Conservation (phyloP, 2,888 invertebrate species). For the Parthenolecanium corni region DNA sequence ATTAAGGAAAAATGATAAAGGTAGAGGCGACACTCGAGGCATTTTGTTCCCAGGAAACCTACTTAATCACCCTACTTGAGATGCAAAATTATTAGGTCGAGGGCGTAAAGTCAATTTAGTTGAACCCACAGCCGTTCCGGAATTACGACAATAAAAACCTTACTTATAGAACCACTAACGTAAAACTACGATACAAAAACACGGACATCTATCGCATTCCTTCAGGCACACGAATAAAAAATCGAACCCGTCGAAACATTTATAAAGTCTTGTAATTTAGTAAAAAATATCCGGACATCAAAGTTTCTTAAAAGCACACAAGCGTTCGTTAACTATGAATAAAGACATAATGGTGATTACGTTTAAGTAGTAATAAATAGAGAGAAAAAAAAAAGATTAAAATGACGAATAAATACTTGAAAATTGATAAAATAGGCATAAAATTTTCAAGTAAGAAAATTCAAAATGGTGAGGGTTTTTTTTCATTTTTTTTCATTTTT, state of each 20-base stretch:
- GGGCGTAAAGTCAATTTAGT: too few relatives aligned
- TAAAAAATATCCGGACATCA: constrained; percentile 5
- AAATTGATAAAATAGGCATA: not conserved
- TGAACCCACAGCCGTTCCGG: too few relatives aligned
- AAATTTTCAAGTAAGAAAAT: not conserved
- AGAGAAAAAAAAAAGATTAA: constrained; percentile 14
- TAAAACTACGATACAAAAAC: too few relatives aligned
- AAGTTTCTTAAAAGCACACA: constrained; percentile 20
- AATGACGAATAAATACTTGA: constrained; percentile 4
- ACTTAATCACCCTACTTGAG: too few relatives aligned
- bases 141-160: too few relatives aligned
- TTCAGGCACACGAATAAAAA: constrained; percentile 13
- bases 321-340: constrained; percentile 33
- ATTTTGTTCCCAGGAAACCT: too few relatives aligned
- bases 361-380: constrained; percentile 1
- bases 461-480: not conserved
- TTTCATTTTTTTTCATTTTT: too few relatives aligned
- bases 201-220: too few relatives aligned
- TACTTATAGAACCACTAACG: too few relatives aligned
- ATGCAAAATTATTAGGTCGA: too few relatives aligned
- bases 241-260: constrained; percentile 1
- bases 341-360: constrained; percentile 20
- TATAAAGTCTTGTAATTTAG: constrained; percentile 13
- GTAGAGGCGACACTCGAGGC: too few relatives aligned
- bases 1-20: too few relatives aligned